Conservation (phyloP, 2,113 vertebrate species). For the Callorhinus ursinus region DNA sequence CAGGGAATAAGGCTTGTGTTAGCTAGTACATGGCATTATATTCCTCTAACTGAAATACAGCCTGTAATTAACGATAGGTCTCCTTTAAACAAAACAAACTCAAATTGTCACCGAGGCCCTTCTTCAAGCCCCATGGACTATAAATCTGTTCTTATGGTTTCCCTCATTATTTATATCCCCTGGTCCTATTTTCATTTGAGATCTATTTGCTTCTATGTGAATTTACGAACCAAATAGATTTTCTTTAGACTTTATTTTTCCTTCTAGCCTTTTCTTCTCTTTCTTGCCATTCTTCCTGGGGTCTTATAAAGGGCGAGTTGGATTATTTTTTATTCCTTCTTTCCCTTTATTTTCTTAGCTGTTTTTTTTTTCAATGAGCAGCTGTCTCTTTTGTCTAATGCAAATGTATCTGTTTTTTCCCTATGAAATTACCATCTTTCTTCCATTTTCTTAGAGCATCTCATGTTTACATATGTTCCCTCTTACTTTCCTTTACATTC, state of each 20-base stretch:
- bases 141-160: not conserved
- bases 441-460: not conserved
- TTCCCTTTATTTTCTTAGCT: not conserved
- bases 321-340: not conserved
- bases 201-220: not conserved
- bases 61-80: not conserved
- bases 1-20: not conserved
- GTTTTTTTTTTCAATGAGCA: not conserved
- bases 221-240: not conserved
- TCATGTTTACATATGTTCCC: not conserved
- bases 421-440: not conserved
- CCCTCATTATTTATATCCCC: not conserved
- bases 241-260: not conserved
- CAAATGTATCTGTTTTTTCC: not conserved
- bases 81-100: not conserved
- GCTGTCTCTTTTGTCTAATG: not conserved
- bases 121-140: not conserved
- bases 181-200: not conserved
- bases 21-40: not conserved
- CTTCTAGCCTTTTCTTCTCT: not conserved
- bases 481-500: not conserved
- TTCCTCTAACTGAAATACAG: not conserved
- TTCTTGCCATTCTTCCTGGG: not conserved
- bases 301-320: not conserved
- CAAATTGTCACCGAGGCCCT: not conserved